A percentile compares a stretch with the other conserved stretches of the same genome.
phyloP scores from a whole-genome alignment of 2,797 vertebrate species.

The Lacerta viridis region DNA sequence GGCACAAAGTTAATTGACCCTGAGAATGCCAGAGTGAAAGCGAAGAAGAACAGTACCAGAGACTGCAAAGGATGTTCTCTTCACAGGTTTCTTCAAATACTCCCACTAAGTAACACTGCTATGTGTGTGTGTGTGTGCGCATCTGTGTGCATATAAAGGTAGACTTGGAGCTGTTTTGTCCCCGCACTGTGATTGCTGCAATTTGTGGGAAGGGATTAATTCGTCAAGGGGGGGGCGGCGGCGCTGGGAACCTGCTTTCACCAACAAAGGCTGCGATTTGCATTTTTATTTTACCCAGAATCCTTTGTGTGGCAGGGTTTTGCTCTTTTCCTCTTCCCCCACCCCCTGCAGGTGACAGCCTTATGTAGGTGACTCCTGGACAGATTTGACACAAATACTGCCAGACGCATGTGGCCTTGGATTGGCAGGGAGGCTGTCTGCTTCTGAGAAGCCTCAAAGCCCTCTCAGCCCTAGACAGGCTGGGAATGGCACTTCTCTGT shows the following conservation, averaged over 20 bases:
- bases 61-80: not conserved
- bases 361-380: conserved; percentile 31
- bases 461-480: conserved; percentile 18
- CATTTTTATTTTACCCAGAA: conserved; percentile 16
- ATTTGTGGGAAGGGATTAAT: not conserved
- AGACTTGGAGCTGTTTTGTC: not conserved
- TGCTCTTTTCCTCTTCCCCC: not conserved
- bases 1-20: not conserved
- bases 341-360: not conserved
- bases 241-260: not conserved
- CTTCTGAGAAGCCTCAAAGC: conserved; percentile 4
- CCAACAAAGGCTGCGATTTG: not conserved
- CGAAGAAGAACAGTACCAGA: not conserved
- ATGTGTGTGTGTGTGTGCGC: not conserved
- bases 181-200: not conserved
- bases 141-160: not conserved
- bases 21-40: not conserved
- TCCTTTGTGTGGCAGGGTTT: not conserved
- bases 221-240: too few relatives aligned
- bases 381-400: conserved; percentile 41
- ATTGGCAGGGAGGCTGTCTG: not conserved
- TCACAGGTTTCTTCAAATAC: not conserved
- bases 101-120: not conserved
- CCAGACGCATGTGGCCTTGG: not conserved
- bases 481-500: not conserved